Base-by-base conservation (phyloP, 2,797 vertebrate genomes). In the Tapera naevia region DNA sequence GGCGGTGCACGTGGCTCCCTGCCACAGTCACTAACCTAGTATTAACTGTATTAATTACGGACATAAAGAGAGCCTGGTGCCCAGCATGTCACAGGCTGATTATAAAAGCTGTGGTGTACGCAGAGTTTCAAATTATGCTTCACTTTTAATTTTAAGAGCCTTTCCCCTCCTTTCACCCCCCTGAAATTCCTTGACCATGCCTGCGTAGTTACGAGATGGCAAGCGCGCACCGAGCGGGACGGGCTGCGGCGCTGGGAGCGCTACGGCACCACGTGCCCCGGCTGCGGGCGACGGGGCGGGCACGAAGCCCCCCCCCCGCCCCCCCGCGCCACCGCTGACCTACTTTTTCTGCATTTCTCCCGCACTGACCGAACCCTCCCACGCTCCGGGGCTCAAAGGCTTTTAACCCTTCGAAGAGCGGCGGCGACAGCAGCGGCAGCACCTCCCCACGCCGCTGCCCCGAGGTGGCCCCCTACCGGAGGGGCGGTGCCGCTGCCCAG, bases 11-110 rank as follows among this genome's bases (percentile, higher is more conserved):
- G 57, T 92, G 95, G 93, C 93, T 46, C 73, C 8, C 88, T 87
- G 93, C 84, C 86, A 71, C 88, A 25, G 48, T 80, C 65, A 80
- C 92, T 85, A 91, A 82, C 80, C 86, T 80, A 64, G 65, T 54
- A 94, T 89, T 93, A 91, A 82, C 92, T 89, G 61, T 61, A 79
- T 87, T 93, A 95, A 95, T 91, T 87, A 81, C 22, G 75, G 92
- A 91, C 89, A 87, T 85, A 93, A 97, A 94, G 92, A 93, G 78
- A 32, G 53, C 48, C 54, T 4, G 21, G 90, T 91, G 92, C 95
- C 93, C 95, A 93, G 65, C 84, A 25, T 78, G 84, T 95, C 95
- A 92, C 84, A 88, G 96, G 84, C 79, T 86, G 91, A 82, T 95
- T 89, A 94, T 78, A 92, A 96, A 96, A 91, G 65, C 69, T 17